Base-by-base conservation (phyloP, 2,888 invertebrate genomes). In the Gastracanthus pulcherrimus region DNA sequence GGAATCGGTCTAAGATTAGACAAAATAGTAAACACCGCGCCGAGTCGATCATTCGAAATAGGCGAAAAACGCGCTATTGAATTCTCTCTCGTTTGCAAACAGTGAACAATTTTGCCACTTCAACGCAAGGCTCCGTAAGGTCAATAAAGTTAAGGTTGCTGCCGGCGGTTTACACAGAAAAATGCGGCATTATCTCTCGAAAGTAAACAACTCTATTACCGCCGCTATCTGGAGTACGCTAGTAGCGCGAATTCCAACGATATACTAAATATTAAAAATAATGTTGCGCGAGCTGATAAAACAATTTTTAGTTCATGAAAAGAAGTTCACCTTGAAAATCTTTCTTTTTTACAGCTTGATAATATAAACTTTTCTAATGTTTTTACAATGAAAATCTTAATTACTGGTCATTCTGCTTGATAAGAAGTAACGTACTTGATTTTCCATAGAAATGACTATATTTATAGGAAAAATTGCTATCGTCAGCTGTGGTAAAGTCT, bases 111-210 rank as follows among this genome's bases (percentile, higher is more conserved):
- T 60, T 72, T 41, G 11, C 66, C 34, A 38, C 36, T 74, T 48
- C 3, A 31, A n/a, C n/a, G 23, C 70, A 45, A 76, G 64, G 48
- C 34, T 77, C 41, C 48, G 13, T 80, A 80, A 80, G 80, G 80
- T 80, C 75, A 80, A 55, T 51, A 64, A 64, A 76, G 80, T 80
- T 80, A 80, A 80, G 80, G 75, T 80, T 80, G 64, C n/a, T n/a
- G n/a, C 36, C 70, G 75, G 58, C 67, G 45, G 41, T 72, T 23
- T 34, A 23, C 41, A 13, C 16, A 13, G 31, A 80, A 75, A 80
- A 75, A 70, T 66, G 31, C 60, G 38, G 60, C 58, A 81, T 76
- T 81, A 81, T 76, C 76, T 66, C 58, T 45, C 16, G 55, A 71
- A 60, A 66, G 81, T 72, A 81, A 81, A 81, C 76, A 81, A 76